Percentiles rank a stretch among this genome's conserved stretches.
Evolutionary conservation across 2,888 invertebrate genomes (phyloP).

Genomic region (Torymus texanus): DNA sequence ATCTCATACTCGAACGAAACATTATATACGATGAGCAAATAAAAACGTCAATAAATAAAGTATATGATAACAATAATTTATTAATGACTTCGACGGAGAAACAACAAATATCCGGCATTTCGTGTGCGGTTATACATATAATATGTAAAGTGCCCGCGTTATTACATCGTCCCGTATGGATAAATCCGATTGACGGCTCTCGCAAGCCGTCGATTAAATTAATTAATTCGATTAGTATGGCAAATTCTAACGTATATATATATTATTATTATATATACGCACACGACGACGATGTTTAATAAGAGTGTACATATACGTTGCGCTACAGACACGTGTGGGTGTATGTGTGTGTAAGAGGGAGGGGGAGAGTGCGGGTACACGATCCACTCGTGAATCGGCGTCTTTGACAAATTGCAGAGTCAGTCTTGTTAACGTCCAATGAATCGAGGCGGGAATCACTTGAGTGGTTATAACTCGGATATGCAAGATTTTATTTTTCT

Average conservation of each 20-base stretch:
- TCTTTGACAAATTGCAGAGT: conserved; percentile 16
- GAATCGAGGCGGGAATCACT: conserved; percentile 18
- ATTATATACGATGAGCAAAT: conserved; percentile 1
- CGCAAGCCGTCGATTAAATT: background rate
- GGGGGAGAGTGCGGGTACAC: background rate
- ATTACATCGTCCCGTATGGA: background rate
- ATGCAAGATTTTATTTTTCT: background rate
- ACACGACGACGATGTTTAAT: conserved; percentile 7
- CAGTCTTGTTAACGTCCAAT: conserved; percentile 47
- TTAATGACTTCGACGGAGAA: conserved; percentile 17
- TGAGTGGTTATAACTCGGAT: background rate
- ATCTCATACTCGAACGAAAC: conserved; percentile 13
- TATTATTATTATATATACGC: background rate
- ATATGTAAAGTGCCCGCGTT: conserved; percentile 2
- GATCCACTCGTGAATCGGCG: conserved; percentile 10
- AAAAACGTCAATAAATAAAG: conserved; percentile 40
- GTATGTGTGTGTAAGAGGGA: background rate
- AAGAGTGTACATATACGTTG: background rate
- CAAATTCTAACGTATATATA: background rate
- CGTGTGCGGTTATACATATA: conserved; percentile 29
- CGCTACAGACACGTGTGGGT: background rate
- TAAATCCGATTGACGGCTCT: background rate
- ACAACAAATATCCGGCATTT: conserved; percentile 17
- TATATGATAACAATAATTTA: conserved; percentile 38
- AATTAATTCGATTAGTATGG: conserved; percentile 38